Base-by-base conservation (phyloP, 1,140 invertebrate genomes). In the Dreissena polymorpha region DNA sequence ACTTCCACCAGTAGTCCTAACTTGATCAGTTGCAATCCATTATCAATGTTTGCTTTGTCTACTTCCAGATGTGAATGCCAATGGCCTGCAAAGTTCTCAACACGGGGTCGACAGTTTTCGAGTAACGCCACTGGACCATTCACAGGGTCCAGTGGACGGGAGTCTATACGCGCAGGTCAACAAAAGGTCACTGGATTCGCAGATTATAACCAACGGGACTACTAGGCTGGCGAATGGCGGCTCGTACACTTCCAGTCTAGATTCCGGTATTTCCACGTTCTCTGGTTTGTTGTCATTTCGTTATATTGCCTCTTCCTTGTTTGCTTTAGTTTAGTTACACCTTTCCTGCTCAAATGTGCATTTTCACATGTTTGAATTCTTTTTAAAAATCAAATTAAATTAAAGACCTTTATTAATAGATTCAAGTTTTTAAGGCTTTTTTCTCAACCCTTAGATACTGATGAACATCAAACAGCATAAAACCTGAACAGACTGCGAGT, bases 101-200 rank as follows among this genome's bases (percentile, higher is more conserved):
- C 76, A 82, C 25, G 73, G 67, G 67, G 73, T 87, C 84, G 85
- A 72, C 84, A 84, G 75, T 83, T 72, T 75, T 76, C 78, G 82
- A 69, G 86, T 88, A 79, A 71, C 72, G 71, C 79, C 78, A 13
- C 78, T 88, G 50, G 82, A 87, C 68, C 93, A 97, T 92, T 96
- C 96, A 18, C 95, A 96, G 90, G 96, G 96, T 55, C 96, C 97
- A 29, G 94, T 97, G 86, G 97, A 98, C 95, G 97, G 97, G 84
- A 97, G 96, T 90, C 95, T 97, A 85, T 97, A 98, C 94, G 97
- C 97, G 67, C 96, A 95, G 13, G 89, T 92, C 57, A 86, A 83
- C 82, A 92, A 91, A 79, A 80, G 85, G 70, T 81, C 86, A 70
- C 77, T 85, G 63, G 86, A 87, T 76, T 86, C 80, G 79, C 69